Evolutionary conservation across 1,140 invertebrate genomes (phyloP).

Genomic region (Rhagoletis pomonella): DNA sequence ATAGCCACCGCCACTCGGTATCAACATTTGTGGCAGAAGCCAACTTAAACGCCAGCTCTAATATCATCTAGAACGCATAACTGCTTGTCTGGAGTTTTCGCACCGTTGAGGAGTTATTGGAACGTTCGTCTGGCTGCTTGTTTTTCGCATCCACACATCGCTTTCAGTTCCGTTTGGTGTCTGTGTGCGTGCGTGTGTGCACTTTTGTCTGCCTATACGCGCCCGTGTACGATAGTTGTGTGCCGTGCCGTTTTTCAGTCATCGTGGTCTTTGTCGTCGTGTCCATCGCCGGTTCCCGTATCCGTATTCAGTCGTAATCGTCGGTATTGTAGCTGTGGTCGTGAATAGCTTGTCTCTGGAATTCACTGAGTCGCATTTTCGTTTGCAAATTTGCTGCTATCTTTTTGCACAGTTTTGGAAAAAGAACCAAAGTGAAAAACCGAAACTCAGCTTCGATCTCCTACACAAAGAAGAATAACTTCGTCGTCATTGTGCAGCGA

Average conservation of each 20-base stretch:
- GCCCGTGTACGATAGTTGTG: slow-evolving; percentile 29
- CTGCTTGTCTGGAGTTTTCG: background rate
- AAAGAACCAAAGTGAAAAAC: background rate
- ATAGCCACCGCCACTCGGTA: background rate
- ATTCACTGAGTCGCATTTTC: slow-evolving; percentile 34
- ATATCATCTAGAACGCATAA: background rate
- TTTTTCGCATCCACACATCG: background rate
- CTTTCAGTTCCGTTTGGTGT: slow-evolving; percentile 22
- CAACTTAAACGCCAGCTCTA: background rate
- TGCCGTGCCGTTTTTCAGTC: slow-evolving; percentile 26
- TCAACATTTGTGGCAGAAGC: background rate
- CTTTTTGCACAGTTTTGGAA: slow-evolving; percentile 32
- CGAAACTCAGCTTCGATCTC: slow-evolving; percentile 32
- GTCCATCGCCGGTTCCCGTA: slow-evolving; percentile 36
- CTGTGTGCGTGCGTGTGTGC: background rate
- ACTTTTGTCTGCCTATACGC: slow-evolving; percentile 1
- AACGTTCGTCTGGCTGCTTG: background rate
- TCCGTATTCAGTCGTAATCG: slow-evolving; percentile 21
- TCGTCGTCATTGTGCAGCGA: slow-evolving; percentile 34
- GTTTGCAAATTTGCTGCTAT: slow-evolving; percentile 45
- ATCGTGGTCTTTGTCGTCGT: slow-evolving; percentile 30
- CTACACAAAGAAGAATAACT: background rate
- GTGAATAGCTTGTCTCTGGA: slow-evolving; percentile 30
- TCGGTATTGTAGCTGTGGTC: background rate
- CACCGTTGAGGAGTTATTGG: background rate